Base-by-base conservation (phyloP, 2,113 vertebrate genomes). In the Echinops telfairi region DNA sequence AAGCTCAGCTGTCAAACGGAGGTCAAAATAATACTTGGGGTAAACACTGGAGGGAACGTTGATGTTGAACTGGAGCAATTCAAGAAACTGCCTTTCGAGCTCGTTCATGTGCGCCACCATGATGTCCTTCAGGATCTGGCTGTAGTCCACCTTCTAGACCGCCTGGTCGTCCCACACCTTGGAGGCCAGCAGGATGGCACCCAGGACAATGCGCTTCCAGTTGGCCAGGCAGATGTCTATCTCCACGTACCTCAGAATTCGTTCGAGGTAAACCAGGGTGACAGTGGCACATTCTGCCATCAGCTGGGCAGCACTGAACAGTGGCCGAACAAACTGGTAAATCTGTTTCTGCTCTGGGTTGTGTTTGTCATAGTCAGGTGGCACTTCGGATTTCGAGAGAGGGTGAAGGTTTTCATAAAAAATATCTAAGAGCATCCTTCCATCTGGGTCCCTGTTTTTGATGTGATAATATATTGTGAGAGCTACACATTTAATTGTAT, bases 131-230 rank as follows among this genome's bases (percentile, higher is more conserved):
- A 99, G 98, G 97, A 99, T 99, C 98, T 99, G 99, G 98, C 99
- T 99, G 98, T 99, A 99, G 98, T 99, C 99, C 95, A 99, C 99
- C 22, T 99, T 99, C 99, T 99, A 99, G 93, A 99, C 99, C 0
- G 99, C 99, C 97, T 99, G 99, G 98, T 99, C 99, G 1, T 99
- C 99, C 99, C 99, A 99, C 64, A 99, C 99, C 97, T 99, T 99
- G 70, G 99, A 99, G 47, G 99, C 99, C 97, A 99, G 98, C 1
- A 99, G 98, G 96, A 99, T 99, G 58, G 99, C 99, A 81, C 99
- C 99, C 60, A 99, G 97, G 0, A 99, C 99, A 86, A 99, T 99
- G 29, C 99, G 98, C 97, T 99, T 99, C 99, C 99, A 99, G 98
- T 99, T 99, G 95, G 98, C 98, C 1, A 99, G 99, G 96, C 99